A percentile compares a stretch with the other conserved stretches of the same genome.
phyloP scores from a whole-genome alignment of 2,113 vertebrate species.

The Ptilonorhynchus violaceus region DNA sequence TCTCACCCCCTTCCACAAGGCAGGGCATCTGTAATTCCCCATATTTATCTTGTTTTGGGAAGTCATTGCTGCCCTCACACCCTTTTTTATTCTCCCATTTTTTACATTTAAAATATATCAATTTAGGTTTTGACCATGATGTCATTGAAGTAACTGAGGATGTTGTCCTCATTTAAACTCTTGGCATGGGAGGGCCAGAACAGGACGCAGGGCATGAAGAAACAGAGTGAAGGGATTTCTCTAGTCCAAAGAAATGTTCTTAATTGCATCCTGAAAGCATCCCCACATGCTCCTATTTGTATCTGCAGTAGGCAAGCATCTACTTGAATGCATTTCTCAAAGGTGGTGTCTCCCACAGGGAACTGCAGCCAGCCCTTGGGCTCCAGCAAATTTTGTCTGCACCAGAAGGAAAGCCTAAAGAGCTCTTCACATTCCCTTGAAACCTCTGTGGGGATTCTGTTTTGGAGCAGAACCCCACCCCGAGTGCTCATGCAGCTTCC shows the following conservation, averaged over 20 bases:
- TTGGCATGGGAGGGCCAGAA: rapidly evolving
- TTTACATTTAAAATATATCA: not conserved
- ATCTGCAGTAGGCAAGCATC: not conserved
- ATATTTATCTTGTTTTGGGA: not conserved
- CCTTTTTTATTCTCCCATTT: not conserved
- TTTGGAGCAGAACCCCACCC: not conserved
- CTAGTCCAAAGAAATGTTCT: not conserved
- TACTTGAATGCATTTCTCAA: not conserved
- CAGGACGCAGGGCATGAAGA: not conserved
- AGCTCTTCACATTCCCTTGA: slow-evolving; percentile 18
- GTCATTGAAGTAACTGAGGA: not conserved
- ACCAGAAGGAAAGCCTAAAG: slow-evolving; percentile 17
- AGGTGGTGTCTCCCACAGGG: slow-evolving; percentile 21
- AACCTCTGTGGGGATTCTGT: not conserved
- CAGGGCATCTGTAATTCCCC: not conserved
- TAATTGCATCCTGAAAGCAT: slow-evolving; percentile 64
- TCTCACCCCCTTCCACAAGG: not conserved
- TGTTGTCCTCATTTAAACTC: not conserved
- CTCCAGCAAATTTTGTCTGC: slow-evolving; percentile 21
- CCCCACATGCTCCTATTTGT: not conserved
- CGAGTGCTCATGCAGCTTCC: not conserved
- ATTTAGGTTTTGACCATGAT: not conserved
- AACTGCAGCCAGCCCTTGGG: not conserved
- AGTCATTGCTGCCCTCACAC: rapidly evolving
- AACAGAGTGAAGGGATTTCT: not conserved